Percentiles rank a stretch among this genome's conserved stretches.
phyloP scores from a whole-genome alignment of 2,797 vertebrate species.

The Rhabdomys pumilio region DNA sequence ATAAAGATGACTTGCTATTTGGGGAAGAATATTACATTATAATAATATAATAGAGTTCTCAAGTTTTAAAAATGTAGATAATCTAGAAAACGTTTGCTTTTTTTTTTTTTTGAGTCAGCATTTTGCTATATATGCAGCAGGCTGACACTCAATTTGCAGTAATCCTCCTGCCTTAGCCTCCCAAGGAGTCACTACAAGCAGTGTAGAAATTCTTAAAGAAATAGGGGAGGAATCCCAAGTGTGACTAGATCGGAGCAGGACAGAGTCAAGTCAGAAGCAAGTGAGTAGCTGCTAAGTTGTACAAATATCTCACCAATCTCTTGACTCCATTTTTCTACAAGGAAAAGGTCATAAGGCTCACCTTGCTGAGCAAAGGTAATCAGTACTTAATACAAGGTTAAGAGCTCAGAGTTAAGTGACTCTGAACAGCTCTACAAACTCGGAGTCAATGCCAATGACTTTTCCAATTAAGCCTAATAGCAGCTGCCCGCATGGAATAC shows the following conservation, averaged over 20 bases:
- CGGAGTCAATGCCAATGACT: constrained; percentile 81
- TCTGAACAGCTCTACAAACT: constrained; percentile 73
- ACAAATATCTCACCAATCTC: constrained; percentile 42
- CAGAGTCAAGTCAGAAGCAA: neutral
- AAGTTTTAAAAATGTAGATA: constrained; percentile 37
- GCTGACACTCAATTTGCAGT: neutral
- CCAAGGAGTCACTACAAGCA: neutral
- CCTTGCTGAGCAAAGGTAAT: constrained; percentile 69
- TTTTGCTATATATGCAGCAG: neutral
- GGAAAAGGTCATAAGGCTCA: constrained; percentile 65
- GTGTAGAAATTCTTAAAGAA: constrained; percentile 2
- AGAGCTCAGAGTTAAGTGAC: constrained; percentile 74
- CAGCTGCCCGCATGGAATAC: constrained; percentile 75
- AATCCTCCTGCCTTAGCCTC: neutral
- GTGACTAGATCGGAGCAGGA: neutral
- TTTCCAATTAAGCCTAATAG: constrained; percentile 82
- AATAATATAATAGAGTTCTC: constrained; percentile 9
- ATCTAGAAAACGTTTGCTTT: neutral
- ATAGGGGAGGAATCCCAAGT: neutral
- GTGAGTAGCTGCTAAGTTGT: constrained; percentile 3
- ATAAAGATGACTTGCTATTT: constrained; percentile 9
- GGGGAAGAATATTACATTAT: constrained; percentile 7
- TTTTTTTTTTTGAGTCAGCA: neutral
- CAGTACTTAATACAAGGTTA: constrained; percentile 77
- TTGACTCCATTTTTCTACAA: constrained; percentile 64